Percentiles rank a stretch among this genome's conserved stretches.
phyloP scores from a whole-genome alignment of 2,888 invertebrate genomes.

The Pelosia muscerda region DNA sequence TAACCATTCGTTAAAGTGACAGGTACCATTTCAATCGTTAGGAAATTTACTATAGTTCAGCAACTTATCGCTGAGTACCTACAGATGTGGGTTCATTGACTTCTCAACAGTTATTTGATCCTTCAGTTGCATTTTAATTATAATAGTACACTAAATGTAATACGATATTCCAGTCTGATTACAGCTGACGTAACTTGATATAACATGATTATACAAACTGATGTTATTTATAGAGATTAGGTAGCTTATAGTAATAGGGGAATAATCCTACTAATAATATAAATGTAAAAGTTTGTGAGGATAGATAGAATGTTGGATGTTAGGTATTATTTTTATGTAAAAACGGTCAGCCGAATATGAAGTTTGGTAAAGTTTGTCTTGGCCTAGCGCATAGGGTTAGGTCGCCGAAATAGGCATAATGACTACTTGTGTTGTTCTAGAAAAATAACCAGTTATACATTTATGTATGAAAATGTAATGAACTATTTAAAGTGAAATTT shows the following conservation, averaged over 20 bases:
- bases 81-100: slow-evolving; percentile 4
- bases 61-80: background rate
- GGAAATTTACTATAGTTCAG: background rate
- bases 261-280: background rate
- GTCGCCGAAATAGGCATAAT: no score
- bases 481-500: no score
- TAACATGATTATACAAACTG: background rate
- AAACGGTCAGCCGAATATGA: no score
- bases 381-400: no score
- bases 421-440: no score
- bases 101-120: slow-evolving; percentile 5
- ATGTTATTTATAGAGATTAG: background rate
- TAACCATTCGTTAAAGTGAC: no score
- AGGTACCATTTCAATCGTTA: background rate
- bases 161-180: background rate
- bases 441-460: no score
- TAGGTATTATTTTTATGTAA: no score
- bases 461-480: no score
- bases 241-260: background rate
- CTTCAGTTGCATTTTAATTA: background rate
- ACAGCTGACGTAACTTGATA: slow-evolving; percentile 5
- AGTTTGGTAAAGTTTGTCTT: no score
- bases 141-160: background rate
- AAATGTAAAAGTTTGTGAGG: background rate
- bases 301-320: no score